Evolutionary conservation across 2,797 vertebrate genomes (phyloP).

Genomic region (Epinephelus awoara): DNA sequence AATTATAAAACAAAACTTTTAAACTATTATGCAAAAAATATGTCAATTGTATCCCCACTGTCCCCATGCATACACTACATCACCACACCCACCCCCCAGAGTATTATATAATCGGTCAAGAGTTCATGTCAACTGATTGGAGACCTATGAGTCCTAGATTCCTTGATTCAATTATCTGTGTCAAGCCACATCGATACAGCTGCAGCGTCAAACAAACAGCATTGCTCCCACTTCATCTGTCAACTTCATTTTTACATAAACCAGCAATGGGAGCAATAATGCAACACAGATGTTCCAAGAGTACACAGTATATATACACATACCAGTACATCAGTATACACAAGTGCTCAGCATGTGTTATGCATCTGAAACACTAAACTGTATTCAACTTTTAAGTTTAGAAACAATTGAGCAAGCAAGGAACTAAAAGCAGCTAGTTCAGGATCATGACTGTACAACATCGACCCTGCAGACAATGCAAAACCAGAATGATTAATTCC

Average conservation of each 20-base stretch:
- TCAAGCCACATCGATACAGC: slow-evolving; percentile 27
- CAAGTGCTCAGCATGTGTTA: background rate
- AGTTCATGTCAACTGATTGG: slow-evolving; percentile 42
- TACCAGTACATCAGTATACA: background rate
- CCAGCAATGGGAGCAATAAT: slow-evolving; percentile 30
- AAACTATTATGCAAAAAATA: slow-evolving; percentile 5
- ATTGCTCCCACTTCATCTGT: slow-evolving; percentile 21
- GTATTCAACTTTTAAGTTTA: background rate
- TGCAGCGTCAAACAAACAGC: slow-evolving; percentile 28
- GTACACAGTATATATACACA: background rate
- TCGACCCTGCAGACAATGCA: slow-evolving; percentile 42
- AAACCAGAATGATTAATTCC: slow-evolving; percentile 54
- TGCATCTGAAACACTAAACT: background rate
- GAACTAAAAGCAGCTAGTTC: slow-evolving; percentile 3
- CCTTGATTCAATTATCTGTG: slow-evolving; percentile 34
- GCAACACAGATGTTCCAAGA: slow-evolving; percentile 48
- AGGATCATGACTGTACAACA: slow-evolving; percentile 19
- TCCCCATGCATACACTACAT: background rate
- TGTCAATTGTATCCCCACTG: background rate
- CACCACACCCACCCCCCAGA: slow-evolving; percentile 63
- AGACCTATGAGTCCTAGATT: slow-evolving; percentile 17
- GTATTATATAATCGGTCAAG: slow-evolving; percentile 48
- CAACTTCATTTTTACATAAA: slow-evolving; percentile 23
- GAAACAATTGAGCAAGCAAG: slow-evolving; percentile 6
- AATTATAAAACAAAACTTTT: background rate